Base-by-base conservation (phyloP, 2,888 invertebrate species). In the Oligia strigilis region DNA sequence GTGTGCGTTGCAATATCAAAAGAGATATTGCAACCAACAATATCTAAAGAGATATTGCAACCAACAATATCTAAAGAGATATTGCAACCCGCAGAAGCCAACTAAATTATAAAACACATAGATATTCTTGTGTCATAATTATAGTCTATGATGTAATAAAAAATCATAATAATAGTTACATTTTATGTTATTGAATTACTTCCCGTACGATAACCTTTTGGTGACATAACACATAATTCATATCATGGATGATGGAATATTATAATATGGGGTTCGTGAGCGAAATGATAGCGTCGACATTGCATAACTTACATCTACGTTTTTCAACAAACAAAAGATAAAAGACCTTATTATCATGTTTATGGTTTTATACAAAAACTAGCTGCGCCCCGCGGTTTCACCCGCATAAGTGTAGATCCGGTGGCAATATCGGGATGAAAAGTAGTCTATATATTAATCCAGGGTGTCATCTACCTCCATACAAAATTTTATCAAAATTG, bases 171-270 rank as follows among this genome's bases (percentile, higher is more conserved):
- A n/a, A n/a, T 9, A 69, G 46, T 65, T 13, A 60, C 69, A 66
- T 77, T 79, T 80, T 77, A 73, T 78, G 82, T 77, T 69, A 87
- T 88, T 88, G 76, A 85, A 87, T 85, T 13, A 82, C 83, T 85
- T 88, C 88, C 88, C 76, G 64, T 69, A 43, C 13, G 89, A 88
- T 88, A 87, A 82, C 84, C 70, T 80, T 70, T 43, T 2, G 43
- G 19, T 87, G 88, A 78, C 77, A 80, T 87, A 82, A 82, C 67
- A n/a, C 65, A 60, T 76, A 67, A 49, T 23, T 71, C 62, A 77
- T 58, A 72, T 79, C 67, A 69, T 69, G 72, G 58, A 36, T 73
- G 19, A 52, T 75, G 49, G 6, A 60, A 79, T 58, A 64, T 80
- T 73, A 65, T 65, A 11, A 1, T 65, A 83, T 40, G 87, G 76